Evolutionary conservation across 2,888 invertebrate species (phyloP).

Genomic region (Melanotus villosus): DNA sequence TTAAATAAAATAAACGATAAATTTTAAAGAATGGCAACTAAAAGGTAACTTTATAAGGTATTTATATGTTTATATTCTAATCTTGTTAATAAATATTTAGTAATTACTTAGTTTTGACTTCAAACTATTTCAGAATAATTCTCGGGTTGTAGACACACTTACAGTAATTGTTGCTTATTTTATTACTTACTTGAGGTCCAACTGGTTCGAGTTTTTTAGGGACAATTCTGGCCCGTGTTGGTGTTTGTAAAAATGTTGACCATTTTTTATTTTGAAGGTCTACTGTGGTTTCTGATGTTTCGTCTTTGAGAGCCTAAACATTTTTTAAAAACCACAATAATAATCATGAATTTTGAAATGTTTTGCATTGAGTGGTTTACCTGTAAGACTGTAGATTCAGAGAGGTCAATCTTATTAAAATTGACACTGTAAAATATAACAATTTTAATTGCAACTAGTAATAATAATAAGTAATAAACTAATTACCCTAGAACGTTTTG

Average conservation of each 20-base stretch:
- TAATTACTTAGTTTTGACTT: too few relatives aligned
- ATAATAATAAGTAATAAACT: neutral
- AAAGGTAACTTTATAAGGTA: too few relatives aligned
- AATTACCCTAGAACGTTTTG: conserved; percentile 78
- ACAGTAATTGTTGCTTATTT: too few relatives aligned
- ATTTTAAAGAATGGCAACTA: too few relatives aligned
- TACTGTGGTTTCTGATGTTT: conserved; percentile 66
- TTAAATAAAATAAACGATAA: too few relatives aligned
- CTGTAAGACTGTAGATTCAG: conserved; percentile 35
- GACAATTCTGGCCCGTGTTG: conserved; percentile 77
- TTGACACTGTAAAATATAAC: conserved; percentile 38
- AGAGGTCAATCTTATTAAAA: conserved; percentile 42
- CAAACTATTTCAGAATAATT: too few relatives aligned
- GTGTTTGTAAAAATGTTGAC: conserved; percentile 84
- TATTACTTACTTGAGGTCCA: conserved; percentile 55
- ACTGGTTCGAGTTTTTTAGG: conserved; percentile 59
- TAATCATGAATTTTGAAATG: too few relatives aligned
- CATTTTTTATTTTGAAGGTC: conserved; percentile 75
- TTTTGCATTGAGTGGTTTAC: too few relatives aligned
- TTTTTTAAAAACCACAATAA: neutral
- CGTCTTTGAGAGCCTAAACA: conserved; percentile 70
- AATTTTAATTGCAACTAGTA: neutral
- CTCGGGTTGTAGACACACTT: too few relatives aligned
- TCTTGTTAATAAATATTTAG: too few relatives aligned
- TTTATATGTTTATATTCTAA: too few relatives aligned